Evolutionary conservation across 2,888 invertebrate species (phyloP).

Genomic region (Phortica magna): DNA sequence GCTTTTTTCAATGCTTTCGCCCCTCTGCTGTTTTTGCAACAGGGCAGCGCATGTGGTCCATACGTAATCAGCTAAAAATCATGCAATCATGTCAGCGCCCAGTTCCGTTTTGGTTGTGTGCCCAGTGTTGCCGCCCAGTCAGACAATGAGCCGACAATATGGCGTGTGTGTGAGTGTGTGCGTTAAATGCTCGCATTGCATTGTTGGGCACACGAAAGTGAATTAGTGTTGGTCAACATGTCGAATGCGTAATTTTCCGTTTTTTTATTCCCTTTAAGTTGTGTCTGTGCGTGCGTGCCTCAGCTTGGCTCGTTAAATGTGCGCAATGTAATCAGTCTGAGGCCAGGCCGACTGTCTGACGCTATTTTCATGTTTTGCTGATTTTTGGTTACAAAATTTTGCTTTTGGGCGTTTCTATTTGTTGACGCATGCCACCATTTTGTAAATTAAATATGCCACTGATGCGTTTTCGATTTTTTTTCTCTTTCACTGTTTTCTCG

Average conservation of each 20-base stretch:
- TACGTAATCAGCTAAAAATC: slow-evolving; percentile 58
- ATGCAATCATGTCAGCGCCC: slow-evolving; percentile 52
- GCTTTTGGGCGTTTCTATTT: neutral
- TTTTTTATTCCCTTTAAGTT: neutral
- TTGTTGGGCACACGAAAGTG: slow-evolving; percentile 18
- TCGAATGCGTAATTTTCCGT: slow-evolving; percentile 7
- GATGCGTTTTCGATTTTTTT: slow-evolving; percentile 18
- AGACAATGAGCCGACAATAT: slow-evolving; percentile 2
- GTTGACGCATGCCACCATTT: slow-evolving; percentile 3
- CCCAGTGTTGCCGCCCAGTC: neutral
- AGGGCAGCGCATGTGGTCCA: slow-evolving; percentile 37
- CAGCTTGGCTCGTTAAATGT: neutral
- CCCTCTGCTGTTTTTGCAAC: neutral
- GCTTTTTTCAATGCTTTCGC: neutral
- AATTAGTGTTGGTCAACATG: slow-evolving; percentile 13
- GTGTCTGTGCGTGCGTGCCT: neutral
- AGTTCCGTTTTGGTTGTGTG: slow-evolving; percentile 21
- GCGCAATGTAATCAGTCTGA: slow-evolving; percentile 1
- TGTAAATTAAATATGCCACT: slow-evolving; percentile 27
- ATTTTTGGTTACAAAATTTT: neutral
- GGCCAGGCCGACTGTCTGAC: neutral
- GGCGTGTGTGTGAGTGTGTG: neutral
- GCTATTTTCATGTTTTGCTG: slow-evolving; percentile 20
- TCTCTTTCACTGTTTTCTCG: neutral
- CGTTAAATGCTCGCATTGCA: neutral